phyloP scores from a whole-genome alignment of 2,113 vertebrate species.

The Cyphomyrus discorhynchus region DNA sequence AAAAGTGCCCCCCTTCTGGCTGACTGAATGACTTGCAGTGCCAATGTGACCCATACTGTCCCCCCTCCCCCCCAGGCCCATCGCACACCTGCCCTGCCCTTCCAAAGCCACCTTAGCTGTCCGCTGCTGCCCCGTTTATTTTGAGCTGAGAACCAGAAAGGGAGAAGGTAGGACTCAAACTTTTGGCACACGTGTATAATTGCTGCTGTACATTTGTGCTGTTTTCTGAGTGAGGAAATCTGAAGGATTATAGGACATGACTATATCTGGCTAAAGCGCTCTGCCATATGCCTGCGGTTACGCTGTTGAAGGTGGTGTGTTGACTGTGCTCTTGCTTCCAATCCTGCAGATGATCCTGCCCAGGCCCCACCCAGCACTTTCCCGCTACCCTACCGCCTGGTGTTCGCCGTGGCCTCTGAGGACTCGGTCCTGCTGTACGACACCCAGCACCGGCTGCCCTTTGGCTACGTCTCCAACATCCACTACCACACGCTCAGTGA shows the following conservation, averaged over 20 bases:
- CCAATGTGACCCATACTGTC: background rate
- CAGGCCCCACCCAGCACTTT: conserved; percentile 54
- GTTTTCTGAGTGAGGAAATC: background rate
- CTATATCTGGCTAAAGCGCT: background rate
- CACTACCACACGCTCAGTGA: conserved; percentile 98
- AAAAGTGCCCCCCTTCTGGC: background rate
- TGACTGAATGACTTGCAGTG: background rate
- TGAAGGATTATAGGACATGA: background rate
- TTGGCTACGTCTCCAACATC: conserved; percentile 88
- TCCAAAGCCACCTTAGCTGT: conserved; percentile 90
- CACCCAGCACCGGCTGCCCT: conserved; percentile 84
- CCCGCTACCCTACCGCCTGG: conserved; percentile 80
- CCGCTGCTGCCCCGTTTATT: conserved; percentile 89
- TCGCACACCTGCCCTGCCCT: conserved; percentile 88
- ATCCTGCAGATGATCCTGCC: conserved; percentile 53
- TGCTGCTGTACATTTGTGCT: background rate
- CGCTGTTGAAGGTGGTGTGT: background rate
- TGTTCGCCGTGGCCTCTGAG: conserved; percentile 93
- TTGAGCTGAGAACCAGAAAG: conserved; percentile 67
- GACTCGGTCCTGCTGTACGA: conserved; percentile 90
- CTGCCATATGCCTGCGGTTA: background rate
- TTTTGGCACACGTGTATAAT: background rate
- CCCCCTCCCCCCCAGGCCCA: conserved; percentile 59
- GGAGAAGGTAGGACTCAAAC: conserved; percentile 56
- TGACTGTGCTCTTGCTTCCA: background rate